A percentile compares a stretch with the other conserved stretches of the same genome.
phyloP scores from a whole-genome alignment of 2,797 vertebrate genomes.

The Schizopygopsis pylzovi region DNA sequence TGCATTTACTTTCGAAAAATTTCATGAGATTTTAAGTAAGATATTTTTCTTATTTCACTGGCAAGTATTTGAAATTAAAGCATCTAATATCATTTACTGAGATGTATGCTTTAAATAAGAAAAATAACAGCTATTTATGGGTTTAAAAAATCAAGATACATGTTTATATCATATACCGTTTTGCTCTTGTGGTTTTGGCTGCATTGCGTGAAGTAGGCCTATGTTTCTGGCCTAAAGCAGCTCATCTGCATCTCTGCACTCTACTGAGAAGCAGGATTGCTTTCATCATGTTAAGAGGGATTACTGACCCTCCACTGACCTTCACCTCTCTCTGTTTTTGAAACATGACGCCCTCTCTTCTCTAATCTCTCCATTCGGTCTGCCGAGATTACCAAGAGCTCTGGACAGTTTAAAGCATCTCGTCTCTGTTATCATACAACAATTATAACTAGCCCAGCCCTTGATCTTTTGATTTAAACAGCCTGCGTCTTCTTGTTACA shows the following conservation, averaged over 20 bases:
- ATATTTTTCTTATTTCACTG: neutral
- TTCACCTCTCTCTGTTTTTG: slow-evolving; percentile 28
- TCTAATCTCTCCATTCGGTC: slow-evolving; percentile 21
- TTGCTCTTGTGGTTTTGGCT: neutral
- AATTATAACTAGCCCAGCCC: neutral
- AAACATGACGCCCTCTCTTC: slow-evolving; percentile 7
- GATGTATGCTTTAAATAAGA: neutral
- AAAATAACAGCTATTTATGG: neutral
- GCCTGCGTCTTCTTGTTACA: neutral
- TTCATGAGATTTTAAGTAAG: too few relatives aligned
- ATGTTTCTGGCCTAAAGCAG: slow-evolving; percentile 4
- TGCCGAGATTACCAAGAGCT: neutral
- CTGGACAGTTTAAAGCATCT: slow-evolving; percentile 32
- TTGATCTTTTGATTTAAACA: slow-evolving; percentile 30
- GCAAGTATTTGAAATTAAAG: neutral
- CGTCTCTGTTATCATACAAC: slow-evolving; percentile 5
- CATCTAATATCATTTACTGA: neutral
- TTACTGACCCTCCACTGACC: slow-evolving; percentile 4
- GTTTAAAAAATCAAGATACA: neutral
- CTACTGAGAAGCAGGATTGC: neutral
- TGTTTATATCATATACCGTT: neutral
- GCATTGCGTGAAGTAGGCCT: neutral
- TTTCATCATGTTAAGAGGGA: slow-evolving; percentile 23
- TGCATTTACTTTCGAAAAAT: neutral
- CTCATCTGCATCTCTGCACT: neutral